phyloP scores from a whole-genome alignment of 1,140 invertebrate genomes.

The Zelostemma sp. region DNA sequence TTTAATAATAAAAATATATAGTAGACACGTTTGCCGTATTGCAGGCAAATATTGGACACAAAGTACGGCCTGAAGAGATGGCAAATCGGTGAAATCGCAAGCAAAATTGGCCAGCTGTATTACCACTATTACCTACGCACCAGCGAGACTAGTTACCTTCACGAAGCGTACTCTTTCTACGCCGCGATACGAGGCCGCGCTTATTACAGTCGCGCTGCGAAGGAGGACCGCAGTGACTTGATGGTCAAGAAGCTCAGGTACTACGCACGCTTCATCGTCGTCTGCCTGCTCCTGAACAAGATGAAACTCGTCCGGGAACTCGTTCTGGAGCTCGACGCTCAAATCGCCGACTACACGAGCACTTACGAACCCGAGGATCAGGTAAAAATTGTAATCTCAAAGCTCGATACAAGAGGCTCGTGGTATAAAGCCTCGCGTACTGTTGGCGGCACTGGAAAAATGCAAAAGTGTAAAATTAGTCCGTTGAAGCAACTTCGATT shows the following conservation, averaged over 20 bases:
- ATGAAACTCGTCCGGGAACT: slow-evolving; percentile 95
- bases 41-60: slow-evolving; percentile 86
- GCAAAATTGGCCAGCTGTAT: slow-evolving; percentile 98
- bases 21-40: no score
- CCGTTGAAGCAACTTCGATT: no score
- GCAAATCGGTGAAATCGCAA: slow-evolving; percentile 99
- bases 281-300: slow-evolving; percentile 93
- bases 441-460: no score
- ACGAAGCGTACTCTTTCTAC: slow-evolving; percentile 97
- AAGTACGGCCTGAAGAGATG: slow-evolving; percentile 97
- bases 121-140: slow-evolving; percentile 98
- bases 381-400: slow-evolving; percentile 17
- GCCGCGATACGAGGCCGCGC: slow-evolving; percentile 92
- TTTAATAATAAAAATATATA: no score
- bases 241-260: slow-evolving; percentile 98
- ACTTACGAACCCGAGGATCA: slow-evolving; percentile 95
- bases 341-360: slow-evolving; percentile 93
- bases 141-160: slow-evolving; percentile 96
- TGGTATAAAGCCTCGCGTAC: no score
- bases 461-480: no score
- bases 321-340: slow-evolving; percentile 90
- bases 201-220: slow-evolving; percentile 94
- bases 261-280: slow-evolving; percentile 97
- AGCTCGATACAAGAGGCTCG: no score
- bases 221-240: slow-evolving; percentile 94